These are phyloP conservation scores for Ceuthmochares aereus DNA, from an alignment of 2,113 vertebrate genomes.

Conservation along the genomic window DNA sequence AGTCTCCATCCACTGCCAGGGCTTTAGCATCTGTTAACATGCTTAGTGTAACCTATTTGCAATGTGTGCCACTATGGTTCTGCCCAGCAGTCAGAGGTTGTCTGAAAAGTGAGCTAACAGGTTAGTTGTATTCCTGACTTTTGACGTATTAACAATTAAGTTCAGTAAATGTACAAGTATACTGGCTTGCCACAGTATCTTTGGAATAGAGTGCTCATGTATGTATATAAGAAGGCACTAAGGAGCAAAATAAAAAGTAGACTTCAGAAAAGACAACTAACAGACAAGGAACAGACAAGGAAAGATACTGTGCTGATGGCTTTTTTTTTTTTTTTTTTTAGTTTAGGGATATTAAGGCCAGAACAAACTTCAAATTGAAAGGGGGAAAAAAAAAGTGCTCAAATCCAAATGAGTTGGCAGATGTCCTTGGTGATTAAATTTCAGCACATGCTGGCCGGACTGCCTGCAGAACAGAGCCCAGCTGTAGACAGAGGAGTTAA, in stretches of 20 bases:
- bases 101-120: background rate
- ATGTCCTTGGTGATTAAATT: conserved; percentile 64
- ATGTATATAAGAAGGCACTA: background rate
- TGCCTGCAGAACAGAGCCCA: background rate
- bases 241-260: background rate
- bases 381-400: fast-evolving
- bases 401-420: conserved; percentile 23
- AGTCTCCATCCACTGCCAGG: background rate
- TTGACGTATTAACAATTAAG: background rate
- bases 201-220: background rate
- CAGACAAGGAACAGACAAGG: background rate
- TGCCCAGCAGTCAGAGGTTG: background rate
- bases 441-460: conserved; percentile 43
- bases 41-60: background rate
- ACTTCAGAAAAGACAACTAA: background rate
- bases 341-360: background rate
- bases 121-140: background rate
- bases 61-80: fast-evolving
- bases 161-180: background rate
- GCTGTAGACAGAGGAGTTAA: background rate
- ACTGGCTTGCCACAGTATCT: background rate
- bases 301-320: background rate
- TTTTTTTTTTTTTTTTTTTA: background rate
- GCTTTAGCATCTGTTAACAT: background rate
- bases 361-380: background rate